These are phyloP conservation scores for Myotis daubentonii DNA, from an alignment of 2,797 vertebrate species.

Conservation along the genomic window DNA sequence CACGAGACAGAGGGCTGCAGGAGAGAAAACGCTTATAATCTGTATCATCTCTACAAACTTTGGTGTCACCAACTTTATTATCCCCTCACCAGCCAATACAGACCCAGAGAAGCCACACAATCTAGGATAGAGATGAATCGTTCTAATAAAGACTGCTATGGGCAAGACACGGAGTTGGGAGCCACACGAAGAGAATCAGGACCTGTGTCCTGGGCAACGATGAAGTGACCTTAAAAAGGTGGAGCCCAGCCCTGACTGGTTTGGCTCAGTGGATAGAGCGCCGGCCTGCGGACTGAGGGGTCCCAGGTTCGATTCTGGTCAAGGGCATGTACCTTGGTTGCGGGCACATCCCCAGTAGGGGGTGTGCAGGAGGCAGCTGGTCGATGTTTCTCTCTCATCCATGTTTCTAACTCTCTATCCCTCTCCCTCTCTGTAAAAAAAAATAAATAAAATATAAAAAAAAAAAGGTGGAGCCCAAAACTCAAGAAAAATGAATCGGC, in stretches of 20 bases:
- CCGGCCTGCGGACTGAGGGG: no score
- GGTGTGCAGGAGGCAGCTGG: no score
- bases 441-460: no score
- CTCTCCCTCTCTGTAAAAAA: no score
- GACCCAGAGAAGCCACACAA: background rate
- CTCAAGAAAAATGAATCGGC: background rate
- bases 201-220: background rate
- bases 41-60: background rate
- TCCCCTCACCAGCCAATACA: background rate
- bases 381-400: no score
- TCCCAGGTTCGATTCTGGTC: no score
- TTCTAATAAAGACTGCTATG: background rate
- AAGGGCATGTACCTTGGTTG: no score
- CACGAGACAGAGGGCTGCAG: background rate
- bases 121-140: background rate
- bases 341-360: no score
- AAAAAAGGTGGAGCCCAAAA: background rate
- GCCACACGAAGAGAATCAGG: background rate
- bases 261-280: no score
- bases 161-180: background rate
- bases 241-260: no score
- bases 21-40: background rate
- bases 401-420: no score
- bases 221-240: background rate
- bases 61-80: background rate